Percentiles rank a stretch among this genome's conserved stretches.
Evolutionary conservation across 1,140 invertebrate species (phyloP).

Genomic region (Monomorium pharaonis): DNA sequence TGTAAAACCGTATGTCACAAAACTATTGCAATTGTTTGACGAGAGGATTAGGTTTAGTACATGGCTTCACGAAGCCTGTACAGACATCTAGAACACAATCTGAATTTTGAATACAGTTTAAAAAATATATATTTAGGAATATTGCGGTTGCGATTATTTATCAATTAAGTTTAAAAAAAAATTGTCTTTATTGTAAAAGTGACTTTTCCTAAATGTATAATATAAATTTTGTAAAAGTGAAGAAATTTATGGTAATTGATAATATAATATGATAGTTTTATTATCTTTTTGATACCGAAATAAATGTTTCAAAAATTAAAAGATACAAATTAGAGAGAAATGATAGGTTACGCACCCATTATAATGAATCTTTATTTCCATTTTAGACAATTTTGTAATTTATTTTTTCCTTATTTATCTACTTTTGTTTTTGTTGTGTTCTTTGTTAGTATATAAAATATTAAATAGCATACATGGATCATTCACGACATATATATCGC

Average conservation of each 20-base stretch:
- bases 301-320: background rate
- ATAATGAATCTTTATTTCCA: slow-evolving; percentile 10
- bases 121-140: background rate
- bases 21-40: slow-evolving; percentile 50
- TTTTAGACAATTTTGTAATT: background rate
- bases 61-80: slow-evolving; percentile 65
- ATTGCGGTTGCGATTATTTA: slow-evolving; percentile 1
- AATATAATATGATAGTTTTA: background rate
- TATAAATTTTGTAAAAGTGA: background rate
- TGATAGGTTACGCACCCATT: background rate
- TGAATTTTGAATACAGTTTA: background rate
- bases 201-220: background rate
- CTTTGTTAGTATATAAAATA: slow-evolving; percentile 16
- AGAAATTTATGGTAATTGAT: background rate
- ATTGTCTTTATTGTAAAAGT: too few species aligned
- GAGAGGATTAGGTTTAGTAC: slow-evolving; percentile 56
- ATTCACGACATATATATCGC: background rate
- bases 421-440: background rate
- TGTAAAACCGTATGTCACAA: slow-evolving; percentile 13
- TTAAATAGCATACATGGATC: slow-evolving; percentile 1
- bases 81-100: background rate
- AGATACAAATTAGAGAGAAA: background rate
- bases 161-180: too few species aligned
- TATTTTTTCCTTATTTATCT: background rate
- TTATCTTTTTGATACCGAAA: background rate